These are phyloP conservation scores for Drosophila bunnanda DNA, from an alignment of 2,888 invertebrate species.

Conservation along the genomic window DNA sequence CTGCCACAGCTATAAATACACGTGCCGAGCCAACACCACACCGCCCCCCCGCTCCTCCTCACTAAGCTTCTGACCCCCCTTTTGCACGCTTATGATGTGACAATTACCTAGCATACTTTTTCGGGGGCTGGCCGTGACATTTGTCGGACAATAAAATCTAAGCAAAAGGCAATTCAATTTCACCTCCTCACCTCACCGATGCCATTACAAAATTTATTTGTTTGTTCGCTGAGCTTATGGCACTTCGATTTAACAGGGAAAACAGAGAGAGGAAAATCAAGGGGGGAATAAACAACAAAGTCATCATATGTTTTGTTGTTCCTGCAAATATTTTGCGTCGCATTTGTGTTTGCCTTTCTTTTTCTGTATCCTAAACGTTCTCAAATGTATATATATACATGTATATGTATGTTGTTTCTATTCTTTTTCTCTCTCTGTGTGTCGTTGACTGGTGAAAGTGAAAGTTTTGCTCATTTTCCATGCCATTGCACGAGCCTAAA, in stretches of 20 bases:
- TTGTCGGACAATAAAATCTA: slow-evolving; percentile 39
- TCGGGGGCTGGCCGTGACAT: slow-evolving; percentile 40
- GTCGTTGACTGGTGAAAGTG: slow-evolving; percentile 80
- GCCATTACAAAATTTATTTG: slow-evolving; percentile 55
- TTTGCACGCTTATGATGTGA: slow-evolving; percentile 33
- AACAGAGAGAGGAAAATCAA: slow-evolving; percentile 12
- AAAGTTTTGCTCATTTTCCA: slow-evolving; percentile 74
- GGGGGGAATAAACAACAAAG: slow-evolving; percentile 11
- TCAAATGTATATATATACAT: background rate
- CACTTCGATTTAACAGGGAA: slow-evolving; percentile 46
- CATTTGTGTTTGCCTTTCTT: slow-evolving; percentile 52
- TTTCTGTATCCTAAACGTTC: slow-evolving; percentile 52
- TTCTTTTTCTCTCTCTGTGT: slow-evolving; percentile 24
- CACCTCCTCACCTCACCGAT: slow-evolving; percentile 22
- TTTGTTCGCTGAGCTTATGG: slow-evolving; percentile 53
- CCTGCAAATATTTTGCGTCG: slow-evolving; percentile 69
- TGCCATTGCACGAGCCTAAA: slow-evolving; percentile 69
- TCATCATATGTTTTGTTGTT: slow-evolving; percentile 70
- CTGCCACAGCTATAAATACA: slow-evolving; percentile 61
- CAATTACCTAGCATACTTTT: slow-evolving; percentile 52
- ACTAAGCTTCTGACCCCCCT: too few relatives aligned
- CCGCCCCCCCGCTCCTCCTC: background rate
- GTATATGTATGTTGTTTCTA: background rate
- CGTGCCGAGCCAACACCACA: too few relatives aligned
- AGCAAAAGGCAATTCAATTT: slow-evolving; percentile 60